Conservation (phyloP, 2,113 vertebrate genomes). For the Synchiropus splendidus region DNA sequence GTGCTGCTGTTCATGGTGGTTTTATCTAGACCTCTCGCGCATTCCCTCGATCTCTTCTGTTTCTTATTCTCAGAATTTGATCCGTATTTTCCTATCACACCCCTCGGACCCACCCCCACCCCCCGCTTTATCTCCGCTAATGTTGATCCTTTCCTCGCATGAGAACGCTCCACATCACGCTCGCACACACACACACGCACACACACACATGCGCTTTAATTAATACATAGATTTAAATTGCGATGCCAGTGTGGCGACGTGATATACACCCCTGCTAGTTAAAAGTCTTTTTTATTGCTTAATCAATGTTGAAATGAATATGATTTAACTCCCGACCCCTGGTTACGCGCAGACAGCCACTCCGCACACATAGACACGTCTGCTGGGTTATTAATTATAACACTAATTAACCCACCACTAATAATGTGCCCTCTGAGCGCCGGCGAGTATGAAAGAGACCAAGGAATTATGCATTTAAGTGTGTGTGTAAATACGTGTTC, state of each 20-base stretch:
- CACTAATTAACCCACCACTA: constrained; percentile 61
- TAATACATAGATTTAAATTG: constrained; percentile 61
- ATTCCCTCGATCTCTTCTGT: constrained; percentile 31
- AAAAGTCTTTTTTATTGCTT: constrained; percentile 66
- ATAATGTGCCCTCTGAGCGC: constrained; percentile 49
- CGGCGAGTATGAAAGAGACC: constrained; percentile 15
- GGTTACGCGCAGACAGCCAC: constrained; percentile 31
- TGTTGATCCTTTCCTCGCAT: constrained; percentile 48
- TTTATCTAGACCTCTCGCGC: constrained; percentile 56
- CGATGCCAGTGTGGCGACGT: constrained; percentile 51
- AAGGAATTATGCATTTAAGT: constrained; percentile 22
- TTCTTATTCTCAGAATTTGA: constrained; percentile 39
- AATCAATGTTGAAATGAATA: constrained; percentile 68
- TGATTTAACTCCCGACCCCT: constrained; percentile 61
- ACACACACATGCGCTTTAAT: constrained; percentile 40
- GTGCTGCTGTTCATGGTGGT: not conserved
- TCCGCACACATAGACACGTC: constrained; percentile 11
- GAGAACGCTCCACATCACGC: constrained; percentile 26
- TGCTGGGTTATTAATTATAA: constrained; percentile 59
- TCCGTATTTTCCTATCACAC: constrained; percentile 46
- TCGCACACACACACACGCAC: constrained; percentile 9
- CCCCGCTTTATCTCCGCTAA: constrained; percentile 37
- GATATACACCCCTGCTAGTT: constrained; percentile 61
- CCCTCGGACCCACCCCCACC: constrained; percentile 3
- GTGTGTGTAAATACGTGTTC: constrained; percentile 53